Base-by-base conservation (phyloP, 1,140 invertebrate species). In the Nomia melanderi region DNA sequence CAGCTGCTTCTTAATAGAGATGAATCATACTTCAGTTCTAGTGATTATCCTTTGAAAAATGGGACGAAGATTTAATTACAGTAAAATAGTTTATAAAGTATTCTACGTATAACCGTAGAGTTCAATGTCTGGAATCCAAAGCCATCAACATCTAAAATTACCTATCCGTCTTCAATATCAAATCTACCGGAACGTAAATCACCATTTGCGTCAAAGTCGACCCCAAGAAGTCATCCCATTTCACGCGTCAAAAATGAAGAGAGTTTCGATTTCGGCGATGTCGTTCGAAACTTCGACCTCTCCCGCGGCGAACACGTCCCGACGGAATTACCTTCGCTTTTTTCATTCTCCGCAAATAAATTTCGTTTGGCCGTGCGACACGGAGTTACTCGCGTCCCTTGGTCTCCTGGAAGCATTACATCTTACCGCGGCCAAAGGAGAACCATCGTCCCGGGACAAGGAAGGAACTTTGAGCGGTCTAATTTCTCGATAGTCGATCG, bases 401-500 rank as follows among this genome's bases (percentile, higher is more conserved):
- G 60, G 71, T 29, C 70, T 63, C 31, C 20, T 54, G 71, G 71
- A 73, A 39, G 47, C n/a, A 62, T 81, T 81, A 81, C 50, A 33
- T 71, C 62, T 77, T 67, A 33, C 50, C 41, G 31, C 54, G 54
- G 50, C 5, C 60, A 20, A 56, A 70, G 67, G 59, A 74, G 31
- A n/a, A 53, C 50, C 50, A 44, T 66, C 60, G 73, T 82, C 41
- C 36, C 63, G 59, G 56, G 56, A 53, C 56, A 65, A 53, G 29
- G 59, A 23, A 57, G 50, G 59, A 76, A 83, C 71, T 83, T 79
- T 72, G 65, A 69, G 20, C 81, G 71, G 44, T 70, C 77, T 83
- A 83, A 83, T 84, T 81, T 64, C 78, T 77, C 67, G 57, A 74
- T 44, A 57, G 67, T 41, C 60, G 53, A 79, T 62, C n/a, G 63